These are phyloP conservation scores for Halichoeres trimaculatus DNA, from an alignment of 2,113 vertebrate genomes.

Conservation along the genomic window DNA sequence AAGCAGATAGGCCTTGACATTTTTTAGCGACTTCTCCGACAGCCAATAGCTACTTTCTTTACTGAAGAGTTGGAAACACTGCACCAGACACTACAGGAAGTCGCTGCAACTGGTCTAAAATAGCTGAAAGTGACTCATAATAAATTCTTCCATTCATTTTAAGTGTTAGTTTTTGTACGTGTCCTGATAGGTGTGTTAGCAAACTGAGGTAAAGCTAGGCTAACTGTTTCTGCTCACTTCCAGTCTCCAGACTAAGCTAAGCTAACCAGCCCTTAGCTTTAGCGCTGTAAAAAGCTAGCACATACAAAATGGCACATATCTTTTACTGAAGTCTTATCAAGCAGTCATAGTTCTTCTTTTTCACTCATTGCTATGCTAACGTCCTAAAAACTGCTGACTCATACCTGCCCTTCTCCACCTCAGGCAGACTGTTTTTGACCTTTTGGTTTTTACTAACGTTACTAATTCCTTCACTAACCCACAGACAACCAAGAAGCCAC, in stretches of 20 bases:
- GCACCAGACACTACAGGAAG: too few species aligned
- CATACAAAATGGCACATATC: background rate
- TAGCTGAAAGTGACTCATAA: too few species aligned
- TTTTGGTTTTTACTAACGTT: constrained; percentile 27
- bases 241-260: constrained; percentile 17
- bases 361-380: constrained; percentile 22
- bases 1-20: too few species aligned
- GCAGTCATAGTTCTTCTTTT: background rate
- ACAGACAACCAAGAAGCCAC: constrained; percentile 51
- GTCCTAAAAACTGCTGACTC: background rate
- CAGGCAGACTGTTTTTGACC: constrained; percentile 4
- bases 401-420: background rate
- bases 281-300: background rate
- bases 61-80: too few species aligned
- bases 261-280: background rate
- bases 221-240: background rate
- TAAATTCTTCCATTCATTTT: too few species aligned
- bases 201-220: background rate
- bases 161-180: too few species aligned
- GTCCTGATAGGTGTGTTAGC: too few species aligned
- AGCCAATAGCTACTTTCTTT: too few species aligned
- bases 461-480: constrained; percentile 32
- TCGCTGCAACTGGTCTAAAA: background rate
- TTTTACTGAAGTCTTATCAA: background rate
- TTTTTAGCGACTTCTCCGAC: too few species aligned